These are phyloP conservation scores for Cataglyphis altisquamis DNA, from an alignment of 2,888 invertebrate genomes.

Conservation along the genomic window DNA sequence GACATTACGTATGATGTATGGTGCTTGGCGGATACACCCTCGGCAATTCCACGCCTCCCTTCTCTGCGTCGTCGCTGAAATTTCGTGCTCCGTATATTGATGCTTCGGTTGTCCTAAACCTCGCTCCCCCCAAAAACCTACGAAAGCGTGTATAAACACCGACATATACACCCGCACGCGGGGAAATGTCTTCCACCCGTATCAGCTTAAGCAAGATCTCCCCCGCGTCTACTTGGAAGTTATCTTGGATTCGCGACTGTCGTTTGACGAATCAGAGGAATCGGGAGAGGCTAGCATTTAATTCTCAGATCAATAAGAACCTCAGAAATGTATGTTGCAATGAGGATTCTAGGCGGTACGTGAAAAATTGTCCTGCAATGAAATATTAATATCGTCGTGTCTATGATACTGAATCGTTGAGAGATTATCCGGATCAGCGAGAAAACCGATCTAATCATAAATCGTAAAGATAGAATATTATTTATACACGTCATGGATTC, in stretches of 20 bases:
- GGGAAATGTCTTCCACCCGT: conserved; percentile 59
- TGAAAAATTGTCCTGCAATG: conserved; percentile 51
- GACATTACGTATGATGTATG: conserved; percentile 85
- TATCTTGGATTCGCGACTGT: conserved; percentile 40
- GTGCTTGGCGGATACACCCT: conserved; percentile 80
- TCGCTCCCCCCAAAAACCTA: conserved; percentile 61
- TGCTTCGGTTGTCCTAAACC: conserved; percentile 77
- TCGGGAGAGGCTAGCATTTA: conserved; percentile 50
- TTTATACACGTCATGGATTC: not conserved
- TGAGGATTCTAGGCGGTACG: not conserved
- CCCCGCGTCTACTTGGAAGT: conserved; percentile 55
- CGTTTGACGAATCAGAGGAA: conserved; percentile 66
- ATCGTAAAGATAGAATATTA: conserved; percentile 11
- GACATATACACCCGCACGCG: conserved; percentile 40
- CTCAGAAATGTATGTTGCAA: conserved; percentile 9
- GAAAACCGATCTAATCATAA: conserved; percentile 2
- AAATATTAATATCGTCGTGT: conserved; percentile 29
- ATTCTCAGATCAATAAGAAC: conserved; percentile 41
- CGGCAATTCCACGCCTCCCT: conserved; percentile 64
- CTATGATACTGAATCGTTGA: conserved; percentile 1
- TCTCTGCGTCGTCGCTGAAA: conserved; percentile 69
- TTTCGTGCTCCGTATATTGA: conserved; percentile 85
- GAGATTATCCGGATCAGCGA: conserved; percentile 7
- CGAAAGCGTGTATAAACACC: conserved; percentile 58
- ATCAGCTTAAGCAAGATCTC: conserved; percentile 60